These are phyloP conservation scores for Morone saxatilis DNA, from an alignment of 2,113 vertebrate genomes.

Conservation along the genomic window DNA sequence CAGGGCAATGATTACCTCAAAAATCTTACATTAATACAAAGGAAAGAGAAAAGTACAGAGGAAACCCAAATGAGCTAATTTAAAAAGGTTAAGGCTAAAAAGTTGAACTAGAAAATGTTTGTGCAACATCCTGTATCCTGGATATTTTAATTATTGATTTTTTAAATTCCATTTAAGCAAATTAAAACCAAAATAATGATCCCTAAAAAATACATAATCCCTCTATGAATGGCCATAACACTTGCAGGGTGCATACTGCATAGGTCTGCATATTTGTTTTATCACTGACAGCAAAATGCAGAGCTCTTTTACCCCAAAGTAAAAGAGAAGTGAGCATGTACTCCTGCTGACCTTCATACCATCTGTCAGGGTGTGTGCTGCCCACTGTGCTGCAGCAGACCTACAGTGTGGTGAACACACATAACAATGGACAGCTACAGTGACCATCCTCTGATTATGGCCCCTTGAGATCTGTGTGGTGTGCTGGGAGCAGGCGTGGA, in stretches of 20 bases:
- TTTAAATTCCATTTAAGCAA: too few species aligned
- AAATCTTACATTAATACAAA: not conserved
- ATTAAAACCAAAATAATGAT: too few species aligned
- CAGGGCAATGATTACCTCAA: not conserved
- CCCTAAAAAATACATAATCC: not conserved
- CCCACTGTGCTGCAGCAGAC: constrained; percentile 16
- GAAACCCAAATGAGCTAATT: not conserved
- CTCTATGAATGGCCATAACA: not conserved
- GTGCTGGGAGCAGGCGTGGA: not conserved
- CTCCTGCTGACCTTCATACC: constrained; percentile 34
- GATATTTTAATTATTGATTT: not conserved
- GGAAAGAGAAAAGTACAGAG: not conserved
- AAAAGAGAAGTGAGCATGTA: not conserved
- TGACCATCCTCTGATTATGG: not conserved
- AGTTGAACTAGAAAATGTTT: not conserved
- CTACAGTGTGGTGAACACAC: not conserved
- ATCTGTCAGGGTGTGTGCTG: constrained; percentile 31
- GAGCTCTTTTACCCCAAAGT: constrained; percentile 19
- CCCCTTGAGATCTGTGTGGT: not conserved
- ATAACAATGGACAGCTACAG: not conserved
- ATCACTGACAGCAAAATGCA: constrained; percentile 27
- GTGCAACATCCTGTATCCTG: not conserved
- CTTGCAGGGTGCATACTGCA: not conserved
- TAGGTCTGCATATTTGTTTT: constrained; percentile 24
- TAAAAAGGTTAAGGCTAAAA: not conserved